phyloP scores from a whole-genome alignment of 2,888 invertebrate species.

The Lobophora halterata region DNA sequence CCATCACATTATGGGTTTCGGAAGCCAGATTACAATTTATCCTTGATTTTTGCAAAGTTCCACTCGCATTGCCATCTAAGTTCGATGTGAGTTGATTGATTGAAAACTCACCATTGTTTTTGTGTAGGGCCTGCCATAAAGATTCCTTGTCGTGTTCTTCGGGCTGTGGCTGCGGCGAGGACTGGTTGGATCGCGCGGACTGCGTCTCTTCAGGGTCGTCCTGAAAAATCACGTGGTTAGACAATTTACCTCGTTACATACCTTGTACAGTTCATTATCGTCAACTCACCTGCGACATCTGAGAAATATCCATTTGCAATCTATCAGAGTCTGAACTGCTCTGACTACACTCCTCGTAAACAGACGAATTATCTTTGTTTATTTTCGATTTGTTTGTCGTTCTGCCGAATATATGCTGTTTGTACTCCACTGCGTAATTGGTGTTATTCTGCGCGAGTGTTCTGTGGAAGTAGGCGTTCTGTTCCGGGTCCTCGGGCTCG shows the following conservation, averaged over 20 bases:
- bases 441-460: conserved; percentile 47
- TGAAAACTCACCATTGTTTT: conserved; percentile 75
- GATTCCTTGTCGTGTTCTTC: conserved; percentile 79
- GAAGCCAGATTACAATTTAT: no score
- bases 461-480: conserved; percentile 46
- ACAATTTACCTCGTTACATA: conserved; percentile 1
- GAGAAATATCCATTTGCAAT: conserved; percentile 85
- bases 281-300: conserved; percentile 69
- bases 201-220: conserved; percentile 76
- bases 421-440: conserved; percentile 62
- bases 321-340: conserved; percentile 88
- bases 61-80: no score
- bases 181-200: conserved; percentile 70
- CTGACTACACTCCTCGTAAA: conserved; percentile 81
- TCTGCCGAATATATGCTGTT: conserved; percentile 59
- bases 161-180: conserved; percentile 65
- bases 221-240: conserved; percentile 36
- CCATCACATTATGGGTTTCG: no score
- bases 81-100: no score
- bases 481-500: conserved; percentile 44
- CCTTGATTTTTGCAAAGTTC: no score
- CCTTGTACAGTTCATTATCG: conserved; percentile 4
- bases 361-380: conserved; percentile 71
- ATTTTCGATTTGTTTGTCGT: conserved; percentile 50
- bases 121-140: conserved; percentile 76